Conservation (phyloP, 2,888 invertebrate genomes). For the Ornithoptera alexandrae region DNA sequence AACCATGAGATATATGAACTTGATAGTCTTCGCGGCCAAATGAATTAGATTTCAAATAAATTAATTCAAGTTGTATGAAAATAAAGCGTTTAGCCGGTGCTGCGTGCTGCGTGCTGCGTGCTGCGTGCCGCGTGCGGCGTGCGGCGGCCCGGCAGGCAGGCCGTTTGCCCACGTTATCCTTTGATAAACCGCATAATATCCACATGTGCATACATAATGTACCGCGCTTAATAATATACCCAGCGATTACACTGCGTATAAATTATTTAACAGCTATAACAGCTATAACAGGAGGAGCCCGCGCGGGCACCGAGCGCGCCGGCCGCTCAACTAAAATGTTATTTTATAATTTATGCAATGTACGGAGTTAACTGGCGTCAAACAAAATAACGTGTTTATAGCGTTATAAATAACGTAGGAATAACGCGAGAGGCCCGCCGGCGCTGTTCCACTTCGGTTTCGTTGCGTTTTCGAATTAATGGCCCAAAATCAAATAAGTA, state of each 20-base stretch:
- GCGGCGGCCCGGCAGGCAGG: background rate
- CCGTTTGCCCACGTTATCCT: slow-evolving; percentile 8
- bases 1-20: too few relatives aligned
- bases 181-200: slow-evolving; percentile 14
- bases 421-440: background rate
- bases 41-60: too few relatives aligned
- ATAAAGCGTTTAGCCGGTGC: background rate
- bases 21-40: too few relatives aligned
- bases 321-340: too few relatives aligned
- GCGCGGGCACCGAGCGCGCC: too few relatives aligned
- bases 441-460: background rate
- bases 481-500: slow-evolving; percentile 1
- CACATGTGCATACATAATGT: background rate
- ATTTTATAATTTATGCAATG: background rate
- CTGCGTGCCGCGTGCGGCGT: background rate
- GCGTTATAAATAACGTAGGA: background rate
- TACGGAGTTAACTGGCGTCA: background rate
- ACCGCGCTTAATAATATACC: background rate
- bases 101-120: background rate
- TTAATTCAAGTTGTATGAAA: too few relatives aligned
- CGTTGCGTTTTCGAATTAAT: background rate
- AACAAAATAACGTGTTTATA: background rate
- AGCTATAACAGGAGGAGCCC: too few relatives aligned
- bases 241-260: background rate
- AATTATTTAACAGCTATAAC: too few relatives aligned